Evolutionary conservation across 1,140 invertebrate genomes (phyloP), one percentile per base, ranked within the genome.

Genomic region (Zaprionus ghesquierei): DNA sequence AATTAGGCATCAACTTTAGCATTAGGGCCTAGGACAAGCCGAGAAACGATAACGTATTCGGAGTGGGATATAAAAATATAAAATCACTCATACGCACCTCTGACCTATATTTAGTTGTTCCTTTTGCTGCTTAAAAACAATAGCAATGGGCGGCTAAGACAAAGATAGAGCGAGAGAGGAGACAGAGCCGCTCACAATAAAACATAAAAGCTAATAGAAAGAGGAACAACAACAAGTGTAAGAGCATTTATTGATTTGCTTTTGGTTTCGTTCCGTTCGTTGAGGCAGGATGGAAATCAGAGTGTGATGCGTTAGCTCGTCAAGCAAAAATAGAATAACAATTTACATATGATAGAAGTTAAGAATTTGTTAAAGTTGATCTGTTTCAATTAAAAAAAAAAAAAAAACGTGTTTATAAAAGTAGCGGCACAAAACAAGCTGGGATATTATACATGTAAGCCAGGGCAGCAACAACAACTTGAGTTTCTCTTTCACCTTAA

Each of bases 51-150:
- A 58, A 46, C 8, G 33, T 10, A 13, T 10, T 35, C 33, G 35
- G 23, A 6, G 31, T 27, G 15, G 22, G 20, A 49, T 46, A 53
- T 51, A 56, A 58, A 13, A 60, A 33, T 18, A 25, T 60, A 50
- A 68, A 62, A 74, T 81, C 68, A 81, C 79, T 78, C 75, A 81
- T 78, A 82, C 79, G 79, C 79, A 81, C 79, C 70, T 70, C 61
- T 81, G 79, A 82, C 75, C 79, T 49, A 68, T 66, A 81, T 75
- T 60, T 64, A 41, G 68, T 81, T 75, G n/a, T 33, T 35, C 12
- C 22, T 51, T n/a, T 49, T 12, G 46, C 5, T 22, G 72, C 60
- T 59, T 69, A n/a, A 71, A 64, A 33, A 31, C 62, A 77, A 69
- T 44, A 69, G 31, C 29, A 54, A 53, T 56, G 35, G 56, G 53